These are phyloP conservation scores for Nyctibius bracteatus DNA, from an alignment of 2,113 vertebrate genomes.

Conservation along the genomic window DNA sequence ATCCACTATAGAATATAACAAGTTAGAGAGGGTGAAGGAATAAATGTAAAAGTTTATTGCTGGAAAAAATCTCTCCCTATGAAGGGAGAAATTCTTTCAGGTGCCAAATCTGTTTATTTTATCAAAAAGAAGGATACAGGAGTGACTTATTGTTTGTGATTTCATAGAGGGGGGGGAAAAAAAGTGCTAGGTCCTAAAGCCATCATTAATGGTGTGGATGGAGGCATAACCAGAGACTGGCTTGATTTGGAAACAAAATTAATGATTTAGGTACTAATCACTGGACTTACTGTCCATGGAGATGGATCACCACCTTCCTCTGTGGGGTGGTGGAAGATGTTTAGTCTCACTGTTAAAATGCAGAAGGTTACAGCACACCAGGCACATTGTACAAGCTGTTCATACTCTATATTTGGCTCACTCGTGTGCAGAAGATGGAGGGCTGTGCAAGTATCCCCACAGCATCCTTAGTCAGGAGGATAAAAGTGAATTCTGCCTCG, in stretches of 20 bases:
- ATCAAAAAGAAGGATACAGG: not conserved
- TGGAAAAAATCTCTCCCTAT: not conserved
- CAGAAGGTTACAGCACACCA: not conserved
- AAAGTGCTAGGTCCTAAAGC: not conserved
- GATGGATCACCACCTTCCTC: not conserved
- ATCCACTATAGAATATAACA: not conserved
- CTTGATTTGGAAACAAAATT: not conserved
- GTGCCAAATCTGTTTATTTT: not conserved
- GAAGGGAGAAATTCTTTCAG: not conserved
- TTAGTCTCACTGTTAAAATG: not conserved
- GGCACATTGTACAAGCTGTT: not conserved
- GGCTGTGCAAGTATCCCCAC: not conserved
- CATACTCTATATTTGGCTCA: not conserved
- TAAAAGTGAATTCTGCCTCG: not conserved
- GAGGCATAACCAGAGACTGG: not conserved
- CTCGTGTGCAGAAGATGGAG: not conserved
- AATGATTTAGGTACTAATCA: not conserved
- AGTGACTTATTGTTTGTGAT: not conserved
- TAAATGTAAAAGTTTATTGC: not conserved
- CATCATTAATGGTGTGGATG: not conserved
- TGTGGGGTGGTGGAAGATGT: not conserved
- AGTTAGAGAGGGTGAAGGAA: not conserved
- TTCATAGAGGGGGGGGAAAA: accelerated
- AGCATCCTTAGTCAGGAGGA: not conserved
- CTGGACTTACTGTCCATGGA: not conserved